Evolutionary conservation across 2,113 vertebrate species (phyloP).

Genomic region (Hoplias malabaricus): DNA sequence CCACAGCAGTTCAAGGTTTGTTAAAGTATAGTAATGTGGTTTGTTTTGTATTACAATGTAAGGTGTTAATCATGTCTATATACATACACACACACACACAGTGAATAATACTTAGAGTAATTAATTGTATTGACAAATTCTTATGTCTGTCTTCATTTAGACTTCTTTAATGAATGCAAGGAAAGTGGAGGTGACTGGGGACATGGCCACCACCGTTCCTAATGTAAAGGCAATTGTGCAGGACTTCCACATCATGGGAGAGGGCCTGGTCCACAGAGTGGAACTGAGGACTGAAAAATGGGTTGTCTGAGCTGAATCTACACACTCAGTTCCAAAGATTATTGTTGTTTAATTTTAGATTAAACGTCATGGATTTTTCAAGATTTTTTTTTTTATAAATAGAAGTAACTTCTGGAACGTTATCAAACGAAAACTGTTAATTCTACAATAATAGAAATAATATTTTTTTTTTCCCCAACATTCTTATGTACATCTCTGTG

Average conservation of each 20-base stretch:
- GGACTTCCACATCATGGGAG: conserved; percentile 85
- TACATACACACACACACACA: too few species aligned
- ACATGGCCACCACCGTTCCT: conserved; percentile 72
- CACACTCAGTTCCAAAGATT: background rate
- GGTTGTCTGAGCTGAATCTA: conserved; percentile 74
- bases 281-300: conserved; percentile 87
- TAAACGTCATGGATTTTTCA: conserved; percentile 14
- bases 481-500: too few species aligned
- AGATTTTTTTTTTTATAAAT: background rate
- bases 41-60: too few species aligned
- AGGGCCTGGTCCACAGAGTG: conserved; percentile 83
- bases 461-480: too few species aligned
- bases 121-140: background rate
- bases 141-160: conserved; percentile 63
- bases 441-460: too few species aligned
- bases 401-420: background rate
- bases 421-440: too few species aligned
- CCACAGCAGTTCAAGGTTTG: conserved; percentile 87
- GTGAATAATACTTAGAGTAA: too few species aligned
- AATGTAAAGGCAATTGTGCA: conserved; percentile 91
- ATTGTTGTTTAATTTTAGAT: background rate
- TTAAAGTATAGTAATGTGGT: background rate
- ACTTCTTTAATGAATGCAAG: conserved; percentile 79
- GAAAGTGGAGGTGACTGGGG: conserved; percentile 68
- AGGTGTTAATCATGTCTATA: too few species aligned